Conservation (phyloP, 2,888 invertebrate species). For the Gymnocheta viridis region DNA sequence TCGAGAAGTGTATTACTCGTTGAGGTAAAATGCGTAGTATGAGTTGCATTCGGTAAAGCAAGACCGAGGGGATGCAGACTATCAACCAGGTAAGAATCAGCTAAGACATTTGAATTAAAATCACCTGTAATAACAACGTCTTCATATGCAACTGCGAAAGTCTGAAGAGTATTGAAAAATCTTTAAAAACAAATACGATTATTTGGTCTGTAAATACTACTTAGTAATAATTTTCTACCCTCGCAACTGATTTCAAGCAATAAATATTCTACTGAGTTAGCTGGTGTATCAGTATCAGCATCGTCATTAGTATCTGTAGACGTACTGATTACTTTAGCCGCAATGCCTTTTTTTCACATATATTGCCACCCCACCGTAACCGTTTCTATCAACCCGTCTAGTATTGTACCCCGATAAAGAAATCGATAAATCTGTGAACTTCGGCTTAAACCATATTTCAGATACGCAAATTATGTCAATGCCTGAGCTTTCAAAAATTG, state of each 20-base stretch:
- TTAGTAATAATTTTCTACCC: not conserved
- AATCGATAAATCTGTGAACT: not conserved
- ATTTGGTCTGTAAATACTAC: not conserved
- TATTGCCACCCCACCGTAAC: not conserved
- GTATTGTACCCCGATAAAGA: not conserved
- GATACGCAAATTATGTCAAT: no score
- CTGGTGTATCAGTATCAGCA: not conserved
- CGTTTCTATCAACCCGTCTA: not conserved
- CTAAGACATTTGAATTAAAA: conserved; percentile 6
- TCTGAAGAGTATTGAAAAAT: not conserved
- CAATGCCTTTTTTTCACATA: not conserved
- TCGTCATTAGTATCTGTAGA: not conserved
- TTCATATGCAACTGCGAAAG: not conserved
- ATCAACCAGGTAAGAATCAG: not conserved
- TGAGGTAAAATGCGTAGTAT: not conserved
- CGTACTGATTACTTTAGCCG: not conserved
- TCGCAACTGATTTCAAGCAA: not conserved
- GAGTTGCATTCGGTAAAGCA: not conserved
- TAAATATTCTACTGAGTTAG: not conserved
- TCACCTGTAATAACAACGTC: conserved; percentile 3
- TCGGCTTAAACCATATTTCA: no score
- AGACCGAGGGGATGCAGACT: not conserved
- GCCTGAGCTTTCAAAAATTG: no score
- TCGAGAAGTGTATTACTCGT: no score
- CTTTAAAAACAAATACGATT: not conserved